Evolutionary conservation across 64 coral and sea anemone genomes (phyloP).

Genomic region (Pachyseris speciosa): DNA sequence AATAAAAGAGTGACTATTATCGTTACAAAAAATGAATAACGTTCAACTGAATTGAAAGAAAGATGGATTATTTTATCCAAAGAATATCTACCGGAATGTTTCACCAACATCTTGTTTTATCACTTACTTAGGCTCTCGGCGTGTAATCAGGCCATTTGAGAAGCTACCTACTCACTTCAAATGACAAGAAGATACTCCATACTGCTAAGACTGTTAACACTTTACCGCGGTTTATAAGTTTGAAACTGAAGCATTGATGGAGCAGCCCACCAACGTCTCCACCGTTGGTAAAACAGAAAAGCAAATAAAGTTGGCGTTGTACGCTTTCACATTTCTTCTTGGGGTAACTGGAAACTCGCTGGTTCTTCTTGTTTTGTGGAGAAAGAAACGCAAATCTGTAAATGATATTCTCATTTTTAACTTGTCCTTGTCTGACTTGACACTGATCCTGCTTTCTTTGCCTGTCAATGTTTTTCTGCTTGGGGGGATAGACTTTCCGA

Average conservation of each 20-base stretch:
- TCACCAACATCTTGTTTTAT: too few species aligned
- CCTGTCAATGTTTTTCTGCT: not conserved
- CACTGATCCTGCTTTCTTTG: not conserved
- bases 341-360: not conserved
- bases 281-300: not conserved
- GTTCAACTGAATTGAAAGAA: too few species aligned
- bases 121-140: too few species aligned
- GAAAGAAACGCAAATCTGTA: not conserved
- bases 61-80: too few species aligned
- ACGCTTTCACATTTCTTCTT: not conserved
- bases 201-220: too few species aligned
- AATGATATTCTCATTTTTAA: slow-evolving; percentile 18
- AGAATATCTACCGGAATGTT: too few species aligned
- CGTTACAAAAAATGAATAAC: too few species aligned
- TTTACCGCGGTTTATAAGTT: too few species aligned
- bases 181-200: too few species aligned
- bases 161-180: too few species aligned
- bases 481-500: not conserved
- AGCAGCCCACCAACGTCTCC: not conserved
- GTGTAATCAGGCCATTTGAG: too few species aligned
- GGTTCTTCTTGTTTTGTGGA: not conserved
- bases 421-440: slow-evolving; percentile 8
- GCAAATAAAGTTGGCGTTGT: not conserved
- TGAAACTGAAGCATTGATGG: not conserved
- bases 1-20: too few species aligned